Evolutionary conservation across 2,888 invertebrate species (phyloP).

Genomic region (Caradrina kadenii): DNA sequence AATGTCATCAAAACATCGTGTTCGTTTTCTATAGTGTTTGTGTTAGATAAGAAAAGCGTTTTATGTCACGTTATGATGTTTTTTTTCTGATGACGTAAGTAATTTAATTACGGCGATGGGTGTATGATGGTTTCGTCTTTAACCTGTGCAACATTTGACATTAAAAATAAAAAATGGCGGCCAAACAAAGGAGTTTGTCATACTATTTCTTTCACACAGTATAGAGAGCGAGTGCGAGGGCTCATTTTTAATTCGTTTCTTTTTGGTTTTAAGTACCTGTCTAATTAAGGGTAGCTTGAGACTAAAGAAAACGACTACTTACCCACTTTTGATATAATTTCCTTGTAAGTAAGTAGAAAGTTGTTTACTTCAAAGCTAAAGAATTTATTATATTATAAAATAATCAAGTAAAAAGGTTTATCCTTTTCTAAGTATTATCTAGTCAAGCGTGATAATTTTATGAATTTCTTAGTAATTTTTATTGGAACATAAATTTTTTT

Average conservation of each 20-base stretch:
- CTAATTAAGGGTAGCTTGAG: neutral
- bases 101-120: neutral
- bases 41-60: conserved; percentile 28
- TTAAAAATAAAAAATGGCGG: no score
- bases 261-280: neutral
- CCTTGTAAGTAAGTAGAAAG: neutral
- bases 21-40: conserved; percentile 8
- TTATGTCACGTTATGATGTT: conserved; percentile 7
- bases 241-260: no score
- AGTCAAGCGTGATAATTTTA: neutral
- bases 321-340: neutral
- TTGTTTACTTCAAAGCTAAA: neutral
- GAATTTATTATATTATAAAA: neutral
- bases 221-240: no score
- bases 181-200: no score
- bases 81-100: conserved; percentile 1
- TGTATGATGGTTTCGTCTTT: neutral
- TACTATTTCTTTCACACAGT: no score
- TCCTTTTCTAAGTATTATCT: neutral
- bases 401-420: neutral
- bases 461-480: neutral
- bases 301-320: neutral
- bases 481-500: neutral
- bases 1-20: conserved; percentile 36
- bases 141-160: no score